Percentiles rank a stretch among this genome's conserved stretches.
phyloP scores from a whole-genome alignment of 2,113 vertebrate species.

The Dasyornis broadbenti region DNA sequence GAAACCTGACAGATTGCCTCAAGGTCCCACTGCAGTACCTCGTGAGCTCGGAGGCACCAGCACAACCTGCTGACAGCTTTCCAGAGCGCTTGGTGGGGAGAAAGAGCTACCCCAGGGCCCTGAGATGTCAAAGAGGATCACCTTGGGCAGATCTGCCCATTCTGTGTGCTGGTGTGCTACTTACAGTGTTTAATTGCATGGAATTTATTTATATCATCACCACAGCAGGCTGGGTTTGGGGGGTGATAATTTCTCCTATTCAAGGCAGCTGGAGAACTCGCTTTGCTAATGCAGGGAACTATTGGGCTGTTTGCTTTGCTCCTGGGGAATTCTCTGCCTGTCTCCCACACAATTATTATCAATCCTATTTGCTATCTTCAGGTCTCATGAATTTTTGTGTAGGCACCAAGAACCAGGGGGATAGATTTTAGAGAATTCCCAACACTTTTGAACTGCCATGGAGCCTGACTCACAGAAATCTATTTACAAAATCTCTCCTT shows the following conservation, averaged over 20 bases:
- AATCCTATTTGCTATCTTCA: not conserved
- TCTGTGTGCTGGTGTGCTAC: not conserved
- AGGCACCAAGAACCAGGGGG: not conserved
- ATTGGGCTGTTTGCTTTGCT: not conserved
- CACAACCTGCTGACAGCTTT: not conserved
- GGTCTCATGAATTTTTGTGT: not conserved
- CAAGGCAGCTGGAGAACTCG: not conserved
- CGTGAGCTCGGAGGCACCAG: not conserved
- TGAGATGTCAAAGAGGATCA: not conserved
- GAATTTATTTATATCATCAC: not conserved
- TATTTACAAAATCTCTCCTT: not conserved
- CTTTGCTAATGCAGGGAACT: not conserved
- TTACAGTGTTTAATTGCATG: not conserved
- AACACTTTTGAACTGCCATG: not conserved
- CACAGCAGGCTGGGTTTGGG: not conserved
- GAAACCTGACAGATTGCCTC: not conserved
- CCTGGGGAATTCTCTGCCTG: not conserved
- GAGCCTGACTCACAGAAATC: not conserved
- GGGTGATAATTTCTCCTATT: not conserved
- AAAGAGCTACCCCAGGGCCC: not conserved
- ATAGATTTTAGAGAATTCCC: not conserved
- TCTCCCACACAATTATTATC: not conserved
- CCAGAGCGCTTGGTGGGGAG: not conserved
- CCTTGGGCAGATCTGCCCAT: not conserved
- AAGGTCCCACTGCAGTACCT: accelerated